Evolutionary conservation across 2,888 invertebrate genomes (phyloP).

Genomic region (Tipula helvola): DNA sequence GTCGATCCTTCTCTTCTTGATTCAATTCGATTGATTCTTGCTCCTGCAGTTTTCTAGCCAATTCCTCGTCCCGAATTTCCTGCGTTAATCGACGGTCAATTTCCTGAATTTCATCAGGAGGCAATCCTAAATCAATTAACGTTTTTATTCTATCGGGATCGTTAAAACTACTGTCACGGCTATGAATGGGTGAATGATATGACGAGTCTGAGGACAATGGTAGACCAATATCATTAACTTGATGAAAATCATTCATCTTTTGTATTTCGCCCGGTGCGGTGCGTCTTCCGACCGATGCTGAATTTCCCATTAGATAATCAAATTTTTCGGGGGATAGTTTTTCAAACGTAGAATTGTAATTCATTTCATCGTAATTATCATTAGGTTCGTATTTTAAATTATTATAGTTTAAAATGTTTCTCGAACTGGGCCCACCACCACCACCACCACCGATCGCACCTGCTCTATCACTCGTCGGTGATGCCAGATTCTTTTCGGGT

Average conservation of each 20-base stretch:
- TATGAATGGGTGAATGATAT: neutral
- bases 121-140: conserved; percentile 37
- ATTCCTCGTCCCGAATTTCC: conserved; percentile 62
- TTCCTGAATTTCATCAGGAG: conserved; percentile 41
- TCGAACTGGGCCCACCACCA: neutral
- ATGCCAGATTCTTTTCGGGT: conserved; percentile 15
- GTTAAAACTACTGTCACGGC: neutral
- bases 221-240: neutral
- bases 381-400: neutral
- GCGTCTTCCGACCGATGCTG: neutral
- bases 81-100: conserved; percentile 47
- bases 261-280: neutral
- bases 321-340: conserved; percentile 30
- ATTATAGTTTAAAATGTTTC: neutral
- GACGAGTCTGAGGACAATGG: neutral
- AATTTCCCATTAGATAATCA: conserved; percentile 21
- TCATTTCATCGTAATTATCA: conserved; percentile 25
- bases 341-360: conserved; percentile 31
- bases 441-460: neutral
- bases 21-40: conserved; percentile 52
- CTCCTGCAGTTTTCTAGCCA: conserved; percentile 63
- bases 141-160: conserved; percentile 18
- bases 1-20: conserved; percentile 44
- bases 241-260: neutral
- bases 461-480: neutral